These are phyloP conservation scores for Cepaea hortensis DNA, from an alignment of 2,888 invertebrate species.

Conservation along the genomic window DNA sequence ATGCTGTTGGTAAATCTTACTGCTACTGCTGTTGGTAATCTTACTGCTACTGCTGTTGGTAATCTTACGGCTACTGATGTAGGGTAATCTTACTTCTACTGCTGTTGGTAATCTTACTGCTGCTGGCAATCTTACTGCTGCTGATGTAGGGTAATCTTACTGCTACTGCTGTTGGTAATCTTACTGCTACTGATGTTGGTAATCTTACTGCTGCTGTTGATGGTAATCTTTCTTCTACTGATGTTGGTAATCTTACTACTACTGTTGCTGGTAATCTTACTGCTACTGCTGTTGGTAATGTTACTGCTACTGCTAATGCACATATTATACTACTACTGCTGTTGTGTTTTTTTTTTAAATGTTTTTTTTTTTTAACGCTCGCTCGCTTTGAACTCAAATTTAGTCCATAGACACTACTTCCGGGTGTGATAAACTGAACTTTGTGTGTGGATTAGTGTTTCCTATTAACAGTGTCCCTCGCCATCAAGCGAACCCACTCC, in stretches of 20 bases:
- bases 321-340: neutral
- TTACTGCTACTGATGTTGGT: neutral
- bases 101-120: neutral
- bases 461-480: too few relatives aligned
- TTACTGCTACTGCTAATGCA: neutral
- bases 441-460: too few relatives aligned
- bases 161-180: neutral
- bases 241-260: neutral
- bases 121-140: neutral
- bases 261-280: neutral
- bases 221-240: too few relatives aligned
- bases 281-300: neutral
- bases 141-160: neutral
- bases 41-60: neutral
- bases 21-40: neutral
- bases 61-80: too few relatives aligned
- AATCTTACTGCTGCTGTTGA: too few relatives aligned
- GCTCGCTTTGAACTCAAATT: too few relatives aligned
- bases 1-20: neutral
- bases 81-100: too few relatives aligned
- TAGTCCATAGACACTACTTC: too few relatives aligned
- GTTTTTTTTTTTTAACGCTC: too few relatives aligned
- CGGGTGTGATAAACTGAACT: too few relatives aligned
- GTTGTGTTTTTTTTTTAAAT: too few relatives aligned
- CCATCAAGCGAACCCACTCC: too few relatives aligned